Conservation (phyloP, 2,888 invertebrate species). For the Formica aserva region DNA sequence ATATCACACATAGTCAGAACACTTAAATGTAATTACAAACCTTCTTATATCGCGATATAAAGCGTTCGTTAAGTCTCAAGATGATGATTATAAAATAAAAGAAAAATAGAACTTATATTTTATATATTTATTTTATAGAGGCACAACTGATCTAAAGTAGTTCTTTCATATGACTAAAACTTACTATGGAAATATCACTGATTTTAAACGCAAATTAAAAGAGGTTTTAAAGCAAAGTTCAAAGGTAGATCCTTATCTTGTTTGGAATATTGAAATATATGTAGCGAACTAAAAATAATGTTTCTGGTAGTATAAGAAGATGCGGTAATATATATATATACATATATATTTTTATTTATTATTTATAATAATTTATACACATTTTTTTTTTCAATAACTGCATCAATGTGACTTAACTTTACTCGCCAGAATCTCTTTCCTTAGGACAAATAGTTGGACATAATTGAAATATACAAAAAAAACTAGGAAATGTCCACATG, state of each 20-base stretch:
- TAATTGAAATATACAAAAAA: constrained; percentile 92
- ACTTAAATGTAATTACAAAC: background rate
- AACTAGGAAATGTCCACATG: constrained; percentile 92
- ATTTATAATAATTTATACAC: constrained; percentile 23
- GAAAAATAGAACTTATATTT: background rate
- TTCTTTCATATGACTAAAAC: background rate
- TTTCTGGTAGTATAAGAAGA: background rate
- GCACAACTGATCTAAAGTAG: background rate
- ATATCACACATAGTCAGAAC: background rate
- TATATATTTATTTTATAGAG: background rate
- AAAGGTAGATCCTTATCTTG: background rate
- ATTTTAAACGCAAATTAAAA: constrained; percentile 12
- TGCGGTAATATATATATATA: background rate
- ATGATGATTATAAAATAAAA: background rate
- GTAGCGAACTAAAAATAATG: background rate
- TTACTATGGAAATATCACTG: background rate
- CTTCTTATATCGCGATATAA: background rate
- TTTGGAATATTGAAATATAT: background rate
- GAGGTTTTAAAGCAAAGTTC: background rate
- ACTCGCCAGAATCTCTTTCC: constrained; percentile 9
- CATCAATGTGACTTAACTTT: constrained; percentile 49
- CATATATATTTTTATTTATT: background rate
- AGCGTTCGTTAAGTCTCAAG: background rate
- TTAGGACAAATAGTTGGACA: constrained; percentile 87
- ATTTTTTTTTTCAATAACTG: background rate